Percentiles rank a stretch among this genome's conserved stretches.
phyloP scores from a whole-genome alignment of 2,797 vertebrate species.

The Betta splendens region DNA sequence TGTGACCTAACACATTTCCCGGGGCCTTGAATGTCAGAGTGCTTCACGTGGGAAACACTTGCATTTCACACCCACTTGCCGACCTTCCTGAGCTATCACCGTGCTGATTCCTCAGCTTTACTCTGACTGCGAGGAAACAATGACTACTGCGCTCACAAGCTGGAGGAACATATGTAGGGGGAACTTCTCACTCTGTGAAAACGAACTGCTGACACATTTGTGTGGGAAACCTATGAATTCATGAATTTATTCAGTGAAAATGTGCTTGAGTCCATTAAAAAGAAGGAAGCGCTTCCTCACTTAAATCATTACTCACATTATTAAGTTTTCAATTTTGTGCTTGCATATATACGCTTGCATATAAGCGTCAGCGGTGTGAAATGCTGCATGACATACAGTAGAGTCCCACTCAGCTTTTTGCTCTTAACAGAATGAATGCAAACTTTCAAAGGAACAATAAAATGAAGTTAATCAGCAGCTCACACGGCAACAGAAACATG shows the following conservation, averaged over 20 bases:
- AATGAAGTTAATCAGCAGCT: constrained; percentile 37
- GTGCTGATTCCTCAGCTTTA: constrained; percentile 48
- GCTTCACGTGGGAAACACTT: constrained; percentile 69
- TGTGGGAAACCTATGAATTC: constrained; percentile 47
- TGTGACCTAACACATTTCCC: constrained; percentile 57
- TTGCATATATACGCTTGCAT: constrained; percentile 28
- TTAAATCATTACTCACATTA: constrained; percentile 26
- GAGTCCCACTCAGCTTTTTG: constrained; percentile 16
- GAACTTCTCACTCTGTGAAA: constrained; percentile 44
- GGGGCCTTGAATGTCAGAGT: constrained; percentile 45
- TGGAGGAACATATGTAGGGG: constrained; percentile 43
- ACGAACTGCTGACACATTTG: constrained; percentile 50
- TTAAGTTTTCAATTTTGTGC: too few species aligned
- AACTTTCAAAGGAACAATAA: constrained; percentile 24
- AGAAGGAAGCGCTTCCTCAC: constrained; percentile 21
- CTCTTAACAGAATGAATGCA: constrained; percentile 22
- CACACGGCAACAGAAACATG: constrained; percentile 22
- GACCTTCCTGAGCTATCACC: constrained; percentile 69
- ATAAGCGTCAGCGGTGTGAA: constrained; percentile 36
- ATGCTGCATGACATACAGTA: constrained; percentile 22
- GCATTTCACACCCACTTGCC: constrained; percentile 74
- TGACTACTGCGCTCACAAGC: constrained; percentile 49
- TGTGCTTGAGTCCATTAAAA: constrained; percentile 9
- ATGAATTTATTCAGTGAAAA: constrained; percentile 31
- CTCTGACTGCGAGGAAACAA: constrained; percentile 64